Conservation (phyloP, 2,113 vertebrate species). For the Myrmophylax atrothorax region DNA sequence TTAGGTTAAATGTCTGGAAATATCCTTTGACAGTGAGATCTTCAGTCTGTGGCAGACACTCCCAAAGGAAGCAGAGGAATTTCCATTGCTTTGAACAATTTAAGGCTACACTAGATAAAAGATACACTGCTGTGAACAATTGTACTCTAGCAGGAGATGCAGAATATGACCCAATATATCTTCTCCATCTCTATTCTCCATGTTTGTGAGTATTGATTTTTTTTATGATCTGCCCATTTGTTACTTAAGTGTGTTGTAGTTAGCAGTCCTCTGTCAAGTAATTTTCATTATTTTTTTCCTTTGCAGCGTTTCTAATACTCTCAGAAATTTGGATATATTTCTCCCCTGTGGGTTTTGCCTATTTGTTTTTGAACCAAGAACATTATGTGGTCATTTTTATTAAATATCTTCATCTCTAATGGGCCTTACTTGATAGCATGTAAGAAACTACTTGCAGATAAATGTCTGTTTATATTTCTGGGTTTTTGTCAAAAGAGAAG, state of each 20-base stretch:
- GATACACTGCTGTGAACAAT: neutral
- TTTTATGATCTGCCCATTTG: conserved; percentile 24
- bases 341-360: neutral
- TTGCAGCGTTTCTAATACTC: neutral
- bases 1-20: conserved; percentile 60
- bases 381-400: neutral
- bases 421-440: neutral
- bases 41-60: conserved; percentile 26
- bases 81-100: conserved; percentile 44
- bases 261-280: neutral
- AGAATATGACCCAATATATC: conserved; percentile 40
- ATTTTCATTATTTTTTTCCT: conserved; percentile 4
- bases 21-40: conserved; percentile 31
- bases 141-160: neutral
- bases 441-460: neutral
- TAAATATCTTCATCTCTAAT: neutral
- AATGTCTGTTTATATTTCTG: neutral
- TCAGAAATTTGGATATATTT: neutral
- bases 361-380: neutral
- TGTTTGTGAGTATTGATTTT: conserved; percentile 35
- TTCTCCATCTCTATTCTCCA: conserved; percentile 11
- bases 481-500: neutral
- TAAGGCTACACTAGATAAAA: conserved; percentile 41
- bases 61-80: conserved; percentile 39
- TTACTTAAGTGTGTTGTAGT: conserved; percentile 34